These are phyloP conservation scores for Watersipora subatra DNA, from an alignment of 1,140 invertebrate genomes.

Conservation along the genomic window DNA sequence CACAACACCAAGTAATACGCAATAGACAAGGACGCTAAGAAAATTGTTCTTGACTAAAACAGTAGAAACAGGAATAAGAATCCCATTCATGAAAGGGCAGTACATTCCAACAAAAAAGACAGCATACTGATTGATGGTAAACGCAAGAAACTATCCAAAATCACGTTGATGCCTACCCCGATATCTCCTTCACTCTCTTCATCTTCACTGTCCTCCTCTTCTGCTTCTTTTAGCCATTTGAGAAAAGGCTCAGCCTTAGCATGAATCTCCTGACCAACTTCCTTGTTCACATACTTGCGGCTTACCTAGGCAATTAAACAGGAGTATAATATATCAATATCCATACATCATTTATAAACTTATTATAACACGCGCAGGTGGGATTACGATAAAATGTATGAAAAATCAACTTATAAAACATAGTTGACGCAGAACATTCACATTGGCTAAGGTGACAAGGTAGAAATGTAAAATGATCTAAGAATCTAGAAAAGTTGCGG, in stretches of 20 bases:
- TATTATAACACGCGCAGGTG: background rate
- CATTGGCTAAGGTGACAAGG: too few relatives aligned
- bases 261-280: slow-evolving; percentile 80
- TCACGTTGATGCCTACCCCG: slow-evolving; percentile 50
- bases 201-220: slow-evolving; percentile 61
- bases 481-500: too few relatives aligned
- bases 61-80: slow-evolving; percentile 6
- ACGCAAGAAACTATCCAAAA: slow-evolving; percentile 48
- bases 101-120: slow-evolving; percentile 53
- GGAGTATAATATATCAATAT: background rate
- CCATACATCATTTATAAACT: background rate
- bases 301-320: slow-evolving; percentile 44
- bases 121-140: slow-evolving; percentile 49
- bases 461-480: too few relatives aligned
- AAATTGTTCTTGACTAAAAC: background rate
- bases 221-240: slow-evolving; percentile 90
- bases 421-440: too few relatives aligned
- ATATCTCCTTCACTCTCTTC: slow-evolving; percentile 72
- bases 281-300: slow-evolving; percentile 83
- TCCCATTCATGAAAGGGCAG: slow-evolving; percentile 40
- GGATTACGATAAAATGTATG: background rate
- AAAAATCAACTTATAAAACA: background rate
- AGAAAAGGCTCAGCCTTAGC: slow-evolving; percentile 81
- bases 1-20: slow-evolving; percentile 5
- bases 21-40: background rate